Percentiles rank a stretch among this genome's conserved stretches.
Evolutionary conservation across 2,888 invertebrate genomes (phyloP).

Genomic region (Acrobasis suavella): DNA sequence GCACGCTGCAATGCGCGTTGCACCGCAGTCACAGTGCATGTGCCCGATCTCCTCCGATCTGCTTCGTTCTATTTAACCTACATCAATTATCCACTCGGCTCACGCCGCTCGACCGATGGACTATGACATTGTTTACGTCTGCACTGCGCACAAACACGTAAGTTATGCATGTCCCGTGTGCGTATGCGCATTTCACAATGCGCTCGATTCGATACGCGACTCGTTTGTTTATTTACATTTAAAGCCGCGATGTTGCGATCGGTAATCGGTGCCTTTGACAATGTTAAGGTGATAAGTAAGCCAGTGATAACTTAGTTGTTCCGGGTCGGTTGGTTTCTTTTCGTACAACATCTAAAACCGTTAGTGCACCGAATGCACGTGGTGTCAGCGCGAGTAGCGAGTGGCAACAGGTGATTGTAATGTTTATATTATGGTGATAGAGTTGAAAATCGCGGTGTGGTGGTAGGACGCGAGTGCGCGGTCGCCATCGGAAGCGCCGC

Average conservation of each 20-base stretch:
- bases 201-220: slow-evolving; percentile 56
- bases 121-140: slow-evolving; percentile 62
- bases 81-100: slow-evolving; percentile 36
- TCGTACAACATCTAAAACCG: slow-evolving; percentile 55
- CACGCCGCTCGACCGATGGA: slow-evolving; percentile 48
- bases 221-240: slow-evolving; percentile 64
- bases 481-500: slow-evolving; percentile 51
- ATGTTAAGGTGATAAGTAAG: slow-evolving; percentile 23
- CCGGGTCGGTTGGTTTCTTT: slow-evolving; percentile 46
- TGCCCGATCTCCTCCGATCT: slow-evolving; percentile 52
- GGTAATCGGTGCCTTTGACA: slow-evolving; percentile 28
- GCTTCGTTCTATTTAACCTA: slow-evolving; percentile 22
- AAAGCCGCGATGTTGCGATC: slow-evolving; percentile 39
- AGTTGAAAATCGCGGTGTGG: slow-evolving; percentile 32
- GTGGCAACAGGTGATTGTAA: slow-evolving; percentile 32
- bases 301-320: not conserved
- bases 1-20: slow-evolving; percentile 55
- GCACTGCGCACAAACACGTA: slow-evolving; percentile 63
- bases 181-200: slow-evolving; percentile 59
- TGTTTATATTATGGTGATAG: slow-evolving; percentile 36
- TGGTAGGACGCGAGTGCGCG: slow-evolving; percentile 50
- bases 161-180: slow-evolving; percentile 72
- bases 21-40: slow-evolving; percentile 27
- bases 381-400: slow-evolving; percentile 28
- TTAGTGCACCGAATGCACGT: slow-evolving; percentile 55